Conservation (phyloP, 2,888 invertebrate genomes). For the Euzophera pinguis region DNA sequence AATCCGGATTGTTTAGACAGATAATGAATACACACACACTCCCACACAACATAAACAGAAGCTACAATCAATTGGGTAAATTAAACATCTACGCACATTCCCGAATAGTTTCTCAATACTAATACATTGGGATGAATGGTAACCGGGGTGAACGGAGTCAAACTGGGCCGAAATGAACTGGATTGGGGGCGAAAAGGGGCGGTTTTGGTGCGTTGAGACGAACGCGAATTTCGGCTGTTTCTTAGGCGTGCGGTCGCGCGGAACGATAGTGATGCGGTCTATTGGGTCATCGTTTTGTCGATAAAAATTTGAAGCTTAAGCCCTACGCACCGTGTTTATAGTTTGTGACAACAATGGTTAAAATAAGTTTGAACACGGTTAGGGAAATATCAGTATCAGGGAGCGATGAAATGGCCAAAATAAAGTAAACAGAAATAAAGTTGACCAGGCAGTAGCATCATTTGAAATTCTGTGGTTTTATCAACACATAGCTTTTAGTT, state of each 20-base stretch:
- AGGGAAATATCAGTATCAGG: too few species aligned
- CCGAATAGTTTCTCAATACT: background rate
- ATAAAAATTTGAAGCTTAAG: background rate
- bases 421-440: too few species aligned
- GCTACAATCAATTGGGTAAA: constrained; percentile 11
- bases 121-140: background rate
- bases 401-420: too few species aligned
- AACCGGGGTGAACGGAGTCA: constrained; percentile 1
- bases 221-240: constrained; percentile 24
- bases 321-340: too few species aligned
- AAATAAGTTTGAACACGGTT: too few species aligned
- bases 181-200: background rate
- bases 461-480: too few species aligned
- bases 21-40: too few species aligned
- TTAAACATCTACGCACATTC: constrained; percentile 10
- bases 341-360: too few species aligned
- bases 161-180: background rate
- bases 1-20: background rate
- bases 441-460: too few species aligned
- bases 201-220: constrained; percentile 3
- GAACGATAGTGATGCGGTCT: constrained; percentile 22
- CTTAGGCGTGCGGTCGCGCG: constrained; percentile 25
- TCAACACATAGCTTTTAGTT: too few species aligned
- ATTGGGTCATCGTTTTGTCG: background rate
- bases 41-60: background rate